Conservation (phyloP, 2,888 invertebrate genomes). For the Shargacucullia verbasci region DNA sequence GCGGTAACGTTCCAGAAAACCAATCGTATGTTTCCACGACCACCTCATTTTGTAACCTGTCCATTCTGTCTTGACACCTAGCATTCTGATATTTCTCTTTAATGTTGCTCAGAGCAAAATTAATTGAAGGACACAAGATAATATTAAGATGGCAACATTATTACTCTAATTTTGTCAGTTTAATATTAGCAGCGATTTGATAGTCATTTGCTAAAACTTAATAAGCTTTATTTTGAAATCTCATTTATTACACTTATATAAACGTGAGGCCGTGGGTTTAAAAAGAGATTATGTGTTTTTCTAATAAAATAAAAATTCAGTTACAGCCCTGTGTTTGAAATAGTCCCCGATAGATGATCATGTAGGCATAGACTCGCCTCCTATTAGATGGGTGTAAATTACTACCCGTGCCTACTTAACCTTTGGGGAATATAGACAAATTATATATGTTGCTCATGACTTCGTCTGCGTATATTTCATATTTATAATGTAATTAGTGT, state of each 20-base stretch:
- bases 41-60: constrained; percentile 54
- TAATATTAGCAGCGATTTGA: constrained; percentile 14
- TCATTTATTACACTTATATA: constrained; percentile 19
- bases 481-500: too few relatives aligned
- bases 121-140: constrained; percentile 31
- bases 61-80: constrained; percentile 51
- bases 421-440: too few relatives aligned
- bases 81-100: constrained; percentile 41
- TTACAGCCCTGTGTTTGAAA: too few relatives aligned
- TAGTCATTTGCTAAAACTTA: constrained; percentile 11
- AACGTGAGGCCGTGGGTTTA: too few relatives aligned
- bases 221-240: constrained; percentile 16
- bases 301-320: too few relatives aligned
- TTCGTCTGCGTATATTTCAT: too few relatives aligned
- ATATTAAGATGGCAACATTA: constrained; percentile 13
- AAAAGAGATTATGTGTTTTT: too few relatives aligned
- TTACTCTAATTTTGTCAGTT: constrained; percentile 25
- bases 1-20: neutral
- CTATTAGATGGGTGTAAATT: too few relatives aligned
- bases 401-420: too few relatives aligned
- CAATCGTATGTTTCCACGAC: constrained; percentile 33
- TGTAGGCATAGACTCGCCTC: too few relatives aligned
- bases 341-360: too few relatives aligned
- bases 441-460: too few relatives aligned
- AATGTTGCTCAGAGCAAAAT: constrained; percentile 49